phyloP scores from a whole-genome alignment of 1,140 invertebrate species.

The Drosophila teissieri region DNA sequence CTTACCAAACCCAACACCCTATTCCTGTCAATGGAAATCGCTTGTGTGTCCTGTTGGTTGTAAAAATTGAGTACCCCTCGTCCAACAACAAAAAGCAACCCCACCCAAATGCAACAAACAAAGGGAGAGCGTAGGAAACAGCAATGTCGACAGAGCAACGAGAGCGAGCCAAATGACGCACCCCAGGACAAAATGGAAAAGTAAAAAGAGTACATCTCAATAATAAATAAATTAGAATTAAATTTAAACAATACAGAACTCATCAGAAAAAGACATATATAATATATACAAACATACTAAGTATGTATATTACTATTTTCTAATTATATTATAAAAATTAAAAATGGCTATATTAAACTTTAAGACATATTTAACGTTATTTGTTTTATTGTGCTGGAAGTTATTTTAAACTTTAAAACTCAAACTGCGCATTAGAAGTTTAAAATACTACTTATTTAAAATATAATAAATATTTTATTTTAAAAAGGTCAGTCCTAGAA shows the following conservation, averaged over 20 bases:
- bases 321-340: too few species aligned
- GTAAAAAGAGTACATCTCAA: not conserved
- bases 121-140: slow-evolving; percentile 34
- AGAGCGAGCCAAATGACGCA: slow-evolving; percentile 1
- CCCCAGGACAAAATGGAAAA: not conserved
- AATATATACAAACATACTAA: too few species aligned
- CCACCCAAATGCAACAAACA: slow-evolving; percentile 27
- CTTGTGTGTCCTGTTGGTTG: slow-evolving; percentile 68
- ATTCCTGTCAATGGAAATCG: slow-evolving; percentile 30
- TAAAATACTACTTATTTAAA: not conserved
- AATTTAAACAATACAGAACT: too few species aligned
- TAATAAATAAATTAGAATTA: too few species aligned
- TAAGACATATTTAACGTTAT: too few species aligned
- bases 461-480: not conserved
- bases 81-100: slow-evolving; percentile 18
- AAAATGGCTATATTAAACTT: too few species aligned
- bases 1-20: not conserved
- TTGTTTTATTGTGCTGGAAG: too few species aligned
- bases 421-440: not conserved
- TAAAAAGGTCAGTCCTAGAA: not conserved
- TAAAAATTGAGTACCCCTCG: slow-evolving; percentile 49
- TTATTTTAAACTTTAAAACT: not conserved
- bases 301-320: too few species aligned
- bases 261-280: too few species aligned
- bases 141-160: not conserved